Evolutionary conservation across 1,140 invertebrate genomes (phyloP).

Genomic region (Magallana gigas): DNA sequence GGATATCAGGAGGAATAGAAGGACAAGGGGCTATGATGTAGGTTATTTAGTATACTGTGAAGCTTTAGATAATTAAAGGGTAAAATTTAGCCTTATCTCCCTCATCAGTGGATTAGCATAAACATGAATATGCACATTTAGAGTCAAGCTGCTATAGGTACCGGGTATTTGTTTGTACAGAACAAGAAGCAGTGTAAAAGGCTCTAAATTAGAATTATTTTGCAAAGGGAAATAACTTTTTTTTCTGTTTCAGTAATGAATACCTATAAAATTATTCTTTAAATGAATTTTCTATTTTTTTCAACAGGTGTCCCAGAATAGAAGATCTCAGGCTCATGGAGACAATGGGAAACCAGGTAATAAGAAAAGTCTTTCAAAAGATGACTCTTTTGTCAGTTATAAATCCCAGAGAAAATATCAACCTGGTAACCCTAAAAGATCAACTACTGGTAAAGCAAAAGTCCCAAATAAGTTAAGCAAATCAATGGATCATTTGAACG

Average conservation of each 20-base stretch:
- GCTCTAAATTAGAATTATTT: too few relatives aligned
- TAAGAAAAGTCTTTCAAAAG: slow-evolving; percentile 3
- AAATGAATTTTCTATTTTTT: not conserved
- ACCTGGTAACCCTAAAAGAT: not conserved
- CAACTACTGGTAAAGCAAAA: not conserved
- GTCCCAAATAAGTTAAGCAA: not conserved
- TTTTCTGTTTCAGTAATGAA: too few relatives aligned
- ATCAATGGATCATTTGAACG: slow-evolving; percentile 25
- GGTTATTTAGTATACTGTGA: slow-evolving; percentile 33
- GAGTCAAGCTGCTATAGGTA: too few relatives aligned
- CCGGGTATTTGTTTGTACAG: too few relatives aligned
- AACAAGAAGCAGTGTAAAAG: too few relatives aligned
- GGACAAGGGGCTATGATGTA: slow-evolving; percentile 60
- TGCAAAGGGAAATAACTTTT: too few relatives aligned
- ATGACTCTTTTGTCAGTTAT: slow-evolving; percentile 25
- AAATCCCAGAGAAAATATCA: not conserved
- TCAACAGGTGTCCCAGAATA: not conserved
- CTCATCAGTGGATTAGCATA: too few relatives aligned
- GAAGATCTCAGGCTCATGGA: not conserved
- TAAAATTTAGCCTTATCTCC: too few relatives aligned
- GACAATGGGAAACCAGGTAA: slow-evolving; percentile 40
- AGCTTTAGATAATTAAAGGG: too few relatives aligned
- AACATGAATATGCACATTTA: too few relatives aligned
- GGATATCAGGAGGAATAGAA: slow-evolving; percentile 53
- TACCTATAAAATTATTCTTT: too few relatives aligned